Evolutionary conservation across 1,140 invertebrate genomes (phyloP), one percentile per base, ranked within the genome.

Genomic region (Brachionus sp.): DNA sequence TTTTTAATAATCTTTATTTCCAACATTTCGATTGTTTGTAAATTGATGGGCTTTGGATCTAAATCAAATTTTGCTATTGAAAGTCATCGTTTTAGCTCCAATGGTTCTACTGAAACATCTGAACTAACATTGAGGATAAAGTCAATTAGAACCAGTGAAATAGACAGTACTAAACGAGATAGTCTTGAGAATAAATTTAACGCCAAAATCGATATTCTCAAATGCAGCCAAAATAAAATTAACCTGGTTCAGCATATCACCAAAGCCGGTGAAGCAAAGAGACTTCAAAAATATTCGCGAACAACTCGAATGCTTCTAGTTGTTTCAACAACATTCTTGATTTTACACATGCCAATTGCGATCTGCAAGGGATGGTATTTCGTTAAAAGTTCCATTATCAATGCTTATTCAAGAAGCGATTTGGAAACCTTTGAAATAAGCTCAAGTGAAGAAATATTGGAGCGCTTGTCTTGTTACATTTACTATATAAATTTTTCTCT

Each of bases 401-500:
- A 75, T 13, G 25, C 25, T 68, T 12, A n/a, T 68, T 33, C 10
- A n/a, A 5, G 0, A 37, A 70, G 19, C 35, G 66, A 70, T 16
- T 33, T 19, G 25, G 25, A 12, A 33, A 66, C 5, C 39, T 75
- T 75, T 23, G 70, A 75, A 75, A 75, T 25, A 39, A 75, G 70
- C 25, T 46, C 19, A 12, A 75, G 70, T 75, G 70, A 75, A 50
- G 70, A 75, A 75, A 75, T 75, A 12, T 33, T 75, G 7, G 70
- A 75, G 13, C 16, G 70, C 16, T 46, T 75, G 25, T 75, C 70
- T 12, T 75, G 70, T 46, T 75, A 75, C 37, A 83, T 87, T 9
- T 95, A 93, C 87, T 91, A 94, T 85, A 92, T 92, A 6, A 94
- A 95, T 88, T 95, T 94, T 86, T 93, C 93, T 64, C 93, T 95